These are phyloP conservation scores for Atopsyche davidsoni DNA, from an alignment of 1,140 invertebrate genomes.

Conservation along the genomic window DNA sequence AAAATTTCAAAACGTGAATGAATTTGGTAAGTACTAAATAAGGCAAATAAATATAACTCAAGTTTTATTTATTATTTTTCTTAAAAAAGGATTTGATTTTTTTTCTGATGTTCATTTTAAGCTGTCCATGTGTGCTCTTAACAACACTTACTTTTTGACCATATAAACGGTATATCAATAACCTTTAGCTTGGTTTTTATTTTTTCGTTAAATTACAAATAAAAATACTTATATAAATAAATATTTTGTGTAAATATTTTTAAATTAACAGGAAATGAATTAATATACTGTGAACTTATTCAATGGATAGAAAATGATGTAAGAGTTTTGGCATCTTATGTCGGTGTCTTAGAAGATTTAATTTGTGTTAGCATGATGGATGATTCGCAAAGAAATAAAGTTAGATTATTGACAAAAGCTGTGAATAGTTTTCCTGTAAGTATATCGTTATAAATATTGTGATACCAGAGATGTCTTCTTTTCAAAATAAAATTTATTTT, in stretches of 20 bases:
- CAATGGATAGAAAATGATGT: conserved; percentile 52
- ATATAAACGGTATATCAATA: background rate
- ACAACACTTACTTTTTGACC: background rate
- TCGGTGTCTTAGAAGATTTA: conserved; percentile 55
- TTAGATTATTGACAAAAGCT: conserved; percentile 62
- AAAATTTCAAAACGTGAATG: conserved; percentile 47
- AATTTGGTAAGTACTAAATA: conserved; percentile 1
- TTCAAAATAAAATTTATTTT: conserved; percentile 19
- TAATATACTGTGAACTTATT: conserved; percentile 55
- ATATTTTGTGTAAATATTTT: too few species aligned
- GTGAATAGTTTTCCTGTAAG: conserved; percentile 58
- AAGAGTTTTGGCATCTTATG: conserved; percentile 55
- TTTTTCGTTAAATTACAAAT: too few species aligned
- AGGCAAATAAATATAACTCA: background rate
- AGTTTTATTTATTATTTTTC: background rate
- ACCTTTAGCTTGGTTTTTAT: too few species aligned
- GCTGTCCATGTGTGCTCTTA: background rate
- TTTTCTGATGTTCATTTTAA: too few species aligned
- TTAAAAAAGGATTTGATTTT: too few species aligned
- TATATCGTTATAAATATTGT: conserved; percentile 4
- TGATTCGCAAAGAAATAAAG: conserved; percentile 46
- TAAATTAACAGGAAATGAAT: conserved; percentile 47
- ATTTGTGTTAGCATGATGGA: too few species aligned
- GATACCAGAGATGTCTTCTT: conserved; percentile 6
- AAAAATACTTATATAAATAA: too few species aligned